Conservation (phyloP, 1,140 invertebrate genomes). For the Laodelphax striatellus region DNA sequence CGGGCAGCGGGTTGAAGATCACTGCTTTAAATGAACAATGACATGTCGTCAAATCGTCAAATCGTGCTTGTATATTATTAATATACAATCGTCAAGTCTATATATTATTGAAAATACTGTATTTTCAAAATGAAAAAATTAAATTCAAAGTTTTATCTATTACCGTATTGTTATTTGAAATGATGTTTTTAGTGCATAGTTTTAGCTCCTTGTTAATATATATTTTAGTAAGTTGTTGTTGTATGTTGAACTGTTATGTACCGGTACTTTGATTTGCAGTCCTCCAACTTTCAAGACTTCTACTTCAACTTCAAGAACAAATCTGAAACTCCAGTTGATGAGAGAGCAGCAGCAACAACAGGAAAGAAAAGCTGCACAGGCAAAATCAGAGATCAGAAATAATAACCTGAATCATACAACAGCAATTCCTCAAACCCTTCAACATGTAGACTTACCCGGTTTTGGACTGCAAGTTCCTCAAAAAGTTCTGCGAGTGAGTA, state of each 20-base stretch:
- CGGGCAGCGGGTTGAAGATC: too few relatives aligned
- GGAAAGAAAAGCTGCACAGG: slow-evolving; percentile 27
- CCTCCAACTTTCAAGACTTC: slow-evolving; percentile 69
- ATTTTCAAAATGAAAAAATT: too few relatives aligned
- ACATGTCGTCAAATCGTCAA: too few relatives aligned
- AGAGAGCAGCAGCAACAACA: slow-evolving; percentile 40
- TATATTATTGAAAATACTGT: too few relatives aligned
- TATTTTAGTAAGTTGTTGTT: too few relatives aligned
- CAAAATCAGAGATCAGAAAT: background rate
- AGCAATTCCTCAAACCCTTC: slow-evolving; percentile 42
- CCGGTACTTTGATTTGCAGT: slow-evolving; percentile 44
- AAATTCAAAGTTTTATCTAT: too few relatives aligned
- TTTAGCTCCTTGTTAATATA: too few relatives aligned
- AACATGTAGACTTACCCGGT: slow-evolving; percentile 23
- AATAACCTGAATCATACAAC: background rate
- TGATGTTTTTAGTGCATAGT: too few relatives aligned
- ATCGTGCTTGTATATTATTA: too few relatives aligned
- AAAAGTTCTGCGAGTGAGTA: slow-evolving; percentile 60
- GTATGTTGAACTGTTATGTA: slow-evolving; percentile 11
- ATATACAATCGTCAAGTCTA: too few relatives aligned
- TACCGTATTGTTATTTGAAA: too few relatives aligned
- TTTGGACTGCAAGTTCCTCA: slow-evolving; percentile 52
- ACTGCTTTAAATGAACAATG: too few relatives aligned
- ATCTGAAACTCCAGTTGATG: slow-evolving; percentile 76
- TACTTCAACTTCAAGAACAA: slow-evolving; percentile 67